Evolutionary conservation across 2,797 vertebrate species (phyloP), one percentile per base, ranked within the genome.

Genomic region (Xenopus petersii): DNA sequence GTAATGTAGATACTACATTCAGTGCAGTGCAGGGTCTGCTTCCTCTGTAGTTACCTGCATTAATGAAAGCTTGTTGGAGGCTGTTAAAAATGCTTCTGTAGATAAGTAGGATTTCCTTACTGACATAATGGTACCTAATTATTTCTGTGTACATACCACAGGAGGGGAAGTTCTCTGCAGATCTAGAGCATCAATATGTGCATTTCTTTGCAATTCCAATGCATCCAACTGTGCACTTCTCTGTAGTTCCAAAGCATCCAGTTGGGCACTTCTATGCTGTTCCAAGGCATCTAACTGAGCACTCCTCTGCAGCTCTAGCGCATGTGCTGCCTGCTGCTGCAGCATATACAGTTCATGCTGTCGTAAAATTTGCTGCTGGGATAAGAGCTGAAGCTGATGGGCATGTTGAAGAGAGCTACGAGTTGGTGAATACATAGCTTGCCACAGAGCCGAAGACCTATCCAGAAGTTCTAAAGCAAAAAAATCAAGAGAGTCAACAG

Each of bases 331-430:
- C 85, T 98, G 97, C 86, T 98, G 97, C 86, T 98, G 96, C 84
- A 98, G 92, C 92, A 98, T 95, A 82, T 96, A 93, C 4, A 99
- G 84, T 85, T 99, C 98, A 0, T 98, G 96, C 84, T 99, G 98
- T 26, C 97, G 87, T 56, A 99, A 90, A 82, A 99, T 93, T 87
- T 98, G 96, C 85, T 99, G 98, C 83, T 99, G 97, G 12, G 96
- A 98, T 77, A 99, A 93, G 10, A 98, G 93, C 89, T 98, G 98
- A 60, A 98, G 94, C 89, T 98, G 97, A 86, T 98, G 96, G 0
- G 96, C 97, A 0, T 98, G 98, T 84, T 99, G 98, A 80, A 98
- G 92, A 56, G 96, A 92, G 87, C 91, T 92, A 81, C 95, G 89
- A 55, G 93, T 87, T 0, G 95, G 85, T 0, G 93, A 91, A 82